Base-by-base conservation (phyloP, 2,113 vertebrate genomes). In the Theristicus caerulescens region DNA sequence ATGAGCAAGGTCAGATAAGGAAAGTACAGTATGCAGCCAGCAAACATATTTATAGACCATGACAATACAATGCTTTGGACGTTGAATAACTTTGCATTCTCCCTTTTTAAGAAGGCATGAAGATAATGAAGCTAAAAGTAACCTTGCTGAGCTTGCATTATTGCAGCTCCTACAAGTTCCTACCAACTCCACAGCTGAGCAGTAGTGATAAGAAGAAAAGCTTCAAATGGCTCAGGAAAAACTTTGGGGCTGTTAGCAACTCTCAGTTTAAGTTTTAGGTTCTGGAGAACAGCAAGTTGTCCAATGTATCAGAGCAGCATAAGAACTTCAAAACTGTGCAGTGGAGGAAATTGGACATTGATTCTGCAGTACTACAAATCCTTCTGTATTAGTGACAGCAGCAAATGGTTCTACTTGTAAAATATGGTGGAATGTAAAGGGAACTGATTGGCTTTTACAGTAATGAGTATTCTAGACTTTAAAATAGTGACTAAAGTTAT, bases 1-100 rank as follows among this genome's bases (percentile, higher is more conserved):
- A 95, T 96, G 97, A 98, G 91, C 97, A 98, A 98, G 98, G 98
- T 97, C 98, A 98, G 85, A 97, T 96, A 97, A 98, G 97, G 97
- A 95, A 97, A 97, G 95, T 97, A 93, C 87, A 96, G 74, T 81
- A 94, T 66, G 87, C 72, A 97, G 84, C 65, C 74, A 97, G 76
- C 64, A 97, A 97, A 93, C 54, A 88, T 62, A 90, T 97, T 97
- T 97, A 85, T 86, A 91, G 83, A 74, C 92, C 71, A 89, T 59
- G 82, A 81, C 40, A 97, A 97, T 92, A 90, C 88, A 94, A 52
- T 55, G 44, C 58, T 89, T 74, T 95, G n/a, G 5, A 82, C 7
- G 4, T 49, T 91, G 77, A 82, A 88, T 88, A 94, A 71, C 80
- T 97, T 94, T 85, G 58, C 51, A 69, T 73, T 94, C 31, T 8